Percentiles rank a stretch among this genome's conserved stretches.
Evolutionary conservation across 2,113 vertebrate species (phyloP).

Genomic region (Raja brachyura): DNA sequence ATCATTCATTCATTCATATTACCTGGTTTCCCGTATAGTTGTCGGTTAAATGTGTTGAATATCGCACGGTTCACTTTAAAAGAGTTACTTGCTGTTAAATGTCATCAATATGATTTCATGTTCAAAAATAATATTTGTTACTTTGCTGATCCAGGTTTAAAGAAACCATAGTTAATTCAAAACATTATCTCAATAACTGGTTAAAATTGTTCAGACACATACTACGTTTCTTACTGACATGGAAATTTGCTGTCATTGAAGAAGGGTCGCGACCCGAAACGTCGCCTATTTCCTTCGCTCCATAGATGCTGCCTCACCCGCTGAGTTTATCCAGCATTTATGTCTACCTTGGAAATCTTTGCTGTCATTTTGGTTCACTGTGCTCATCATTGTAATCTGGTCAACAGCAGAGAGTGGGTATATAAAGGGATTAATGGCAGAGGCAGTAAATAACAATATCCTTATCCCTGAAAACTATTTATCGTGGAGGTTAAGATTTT

Average conservation of each 20-base stretch:
- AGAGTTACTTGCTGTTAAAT: not conserved
- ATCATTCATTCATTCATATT: not conserved
- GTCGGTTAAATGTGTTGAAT: not conserved
- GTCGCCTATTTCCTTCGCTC: too few relatives aligned
- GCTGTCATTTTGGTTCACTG: not conserved
- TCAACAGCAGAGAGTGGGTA: too few relatives aligned
- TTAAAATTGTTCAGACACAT: not conserved
- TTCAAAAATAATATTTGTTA: not conserved
- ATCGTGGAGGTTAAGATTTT: not conserved
- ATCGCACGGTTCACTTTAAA: not conserved
- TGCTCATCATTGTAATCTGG: not conserved
- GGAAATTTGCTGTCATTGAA: not conserved
- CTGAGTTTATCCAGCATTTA: too few relatives aligned
- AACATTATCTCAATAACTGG: not conserved
- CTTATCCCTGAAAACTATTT: not conserved
- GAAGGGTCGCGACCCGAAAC: too few relatives aligned
- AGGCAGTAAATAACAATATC: not conserved
- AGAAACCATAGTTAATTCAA: not conserved
- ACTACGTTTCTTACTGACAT: not conserved
- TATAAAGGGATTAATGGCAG: not conserved
- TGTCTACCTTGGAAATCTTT: not conserved
- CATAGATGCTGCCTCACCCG: too few relatives aligned
- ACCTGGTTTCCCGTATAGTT: not conserved
- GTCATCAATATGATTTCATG: not conserved
- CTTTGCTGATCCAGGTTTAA: not conserved